phyloP scores from a whole-genome alignment of 1,140 invertebrate species.

The Druon quercuslanigerum region DNA sequence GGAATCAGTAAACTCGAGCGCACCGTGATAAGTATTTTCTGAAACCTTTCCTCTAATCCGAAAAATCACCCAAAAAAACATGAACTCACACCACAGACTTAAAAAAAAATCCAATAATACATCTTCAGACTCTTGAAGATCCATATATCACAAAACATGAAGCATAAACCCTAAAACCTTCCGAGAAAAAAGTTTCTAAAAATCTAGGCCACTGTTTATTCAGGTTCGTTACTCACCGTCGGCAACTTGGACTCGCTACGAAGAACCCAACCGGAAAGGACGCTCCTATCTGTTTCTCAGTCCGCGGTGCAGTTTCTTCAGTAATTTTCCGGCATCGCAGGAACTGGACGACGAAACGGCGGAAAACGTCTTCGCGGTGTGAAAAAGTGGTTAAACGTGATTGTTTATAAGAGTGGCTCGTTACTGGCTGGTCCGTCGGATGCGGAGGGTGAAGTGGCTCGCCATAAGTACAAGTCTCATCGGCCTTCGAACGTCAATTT shows the following conservation, averaged over 20 bases:
- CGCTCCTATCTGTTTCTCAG: background rate
- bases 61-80: too few relatives aligned
- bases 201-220: slow-evolving; percentile 27
- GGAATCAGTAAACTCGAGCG: too few relatives aligned
- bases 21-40: too few relatives aligned
- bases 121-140: too few relatives aligned
- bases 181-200: slow-evolving; percentile 12
- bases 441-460: slow-evolving; percentile 45
- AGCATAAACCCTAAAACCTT: background rate
- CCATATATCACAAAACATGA: background rate
- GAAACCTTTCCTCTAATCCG: too few relatives aligned
- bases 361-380: slow-evolving; percentile 2
- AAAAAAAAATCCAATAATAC: background rate
- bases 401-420: slow-evolving; percentile 15
- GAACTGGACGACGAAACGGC: slow-evolving; percentile 3
- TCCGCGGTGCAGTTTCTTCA: background rate
- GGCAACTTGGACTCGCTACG: background rate
- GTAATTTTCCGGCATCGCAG: slow-evolving; percentile 2
- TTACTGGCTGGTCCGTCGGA: slow-evolving; percentile 35
- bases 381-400: slow-evolving; percentile 8
- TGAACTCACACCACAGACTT: background rate
- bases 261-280: slow-evolving; percentile 16
- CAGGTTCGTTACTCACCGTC: slow-evolving; percentile 20
- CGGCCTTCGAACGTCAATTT: slow-evolving; percentile 48
- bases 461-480: slow-evolving; percentile 51